These are phyloP conservation scores for Sebastes minor DNA, from an alignment of 2,797 vertebrate species.

Conservation along the genomic window DNA sequence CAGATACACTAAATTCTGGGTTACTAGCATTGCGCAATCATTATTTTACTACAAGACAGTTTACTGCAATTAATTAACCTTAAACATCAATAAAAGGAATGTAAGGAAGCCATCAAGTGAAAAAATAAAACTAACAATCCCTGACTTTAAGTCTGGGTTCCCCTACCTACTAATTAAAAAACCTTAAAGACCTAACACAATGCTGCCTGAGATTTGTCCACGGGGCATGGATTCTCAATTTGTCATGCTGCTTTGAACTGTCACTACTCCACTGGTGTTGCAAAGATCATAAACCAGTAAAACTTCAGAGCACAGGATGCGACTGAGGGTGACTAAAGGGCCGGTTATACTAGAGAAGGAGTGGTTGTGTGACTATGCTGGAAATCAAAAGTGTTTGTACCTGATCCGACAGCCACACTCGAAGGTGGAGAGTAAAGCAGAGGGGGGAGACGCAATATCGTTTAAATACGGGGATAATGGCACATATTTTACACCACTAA, in stretches of 20 bases:
- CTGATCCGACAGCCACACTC: neutral
- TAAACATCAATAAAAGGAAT: constrained; percentile 15
- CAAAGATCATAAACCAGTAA: constrained; percentile 83
- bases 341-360: neutral
- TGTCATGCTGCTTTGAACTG: constrained; percentile 82
- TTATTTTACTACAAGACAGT: neutral
- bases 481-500: neutral
- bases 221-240: constrained; percentile 76
- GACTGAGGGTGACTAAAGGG: constrained; percentile 68
- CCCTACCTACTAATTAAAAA: constrained; percentile 68
- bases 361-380: neutral
- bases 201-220: constrained; percentile 62
- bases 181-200: constrained; percentile 38
- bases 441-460: neutral
- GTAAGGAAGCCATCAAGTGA: constrained; percentile 14
- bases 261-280: constrained; percentile 71
- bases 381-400: neutral
- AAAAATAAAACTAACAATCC: constrained; percentile 41
- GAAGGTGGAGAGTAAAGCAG: neutral
- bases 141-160: constrained; percentile 54
- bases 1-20: neutral
- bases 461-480: neutral
- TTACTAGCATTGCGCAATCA: neutral
- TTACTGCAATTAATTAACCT: constrained; percentile 6
- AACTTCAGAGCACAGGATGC: constrained; percentile 83